Evolutionary conservation across 2,113 vertebrate species (phyloP).

Genomic region (Siniperca chuatsi): DNA sequence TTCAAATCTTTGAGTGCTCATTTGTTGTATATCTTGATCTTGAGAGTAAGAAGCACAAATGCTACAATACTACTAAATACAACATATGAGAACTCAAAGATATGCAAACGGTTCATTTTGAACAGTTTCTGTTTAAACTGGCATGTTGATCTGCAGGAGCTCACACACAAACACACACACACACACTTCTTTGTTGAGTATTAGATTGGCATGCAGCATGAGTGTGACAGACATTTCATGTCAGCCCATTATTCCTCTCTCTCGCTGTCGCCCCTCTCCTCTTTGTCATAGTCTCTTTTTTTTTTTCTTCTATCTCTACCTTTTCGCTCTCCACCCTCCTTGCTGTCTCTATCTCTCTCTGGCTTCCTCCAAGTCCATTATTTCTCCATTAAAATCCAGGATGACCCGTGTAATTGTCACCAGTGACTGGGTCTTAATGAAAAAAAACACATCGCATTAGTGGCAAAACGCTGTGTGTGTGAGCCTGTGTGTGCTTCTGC

Average conservation of each 20-base stretch:
- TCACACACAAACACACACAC: background rate
- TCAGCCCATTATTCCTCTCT: constrained; percentile 6
- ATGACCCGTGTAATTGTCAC: constrained; percentile 70
- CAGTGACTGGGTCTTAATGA: constrained; percentile 49
- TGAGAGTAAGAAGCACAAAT: background rate
- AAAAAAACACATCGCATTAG: constrained; percentile 51
- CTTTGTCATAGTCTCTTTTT: constrained; percentile 1
- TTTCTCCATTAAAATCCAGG: constrained; percentile 63
- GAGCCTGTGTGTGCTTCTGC: background rate
- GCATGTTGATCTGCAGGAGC: background rate
- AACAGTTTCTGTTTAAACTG: background rate
- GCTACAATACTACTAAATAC: background rate
- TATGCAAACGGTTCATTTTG: background rate
- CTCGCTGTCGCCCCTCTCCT: background rate
- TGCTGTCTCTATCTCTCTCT: constrained; percentile 17
- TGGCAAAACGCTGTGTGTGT: background rate
- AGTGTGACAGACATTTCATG: constrained; percentile 20
- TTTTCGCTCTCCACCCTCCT: background rate
- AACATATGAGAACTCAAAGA: background rate
- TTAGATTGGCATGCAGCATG: constrained; percentile 5
- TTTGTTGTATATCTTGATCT: background rate
- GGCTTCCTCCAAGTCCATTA: constrained; percentile 56
- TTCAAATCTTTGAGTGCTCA: background rate
- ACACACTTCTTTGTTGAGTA: background rate
- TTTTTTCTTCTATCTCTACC: background rate